Conservation (phyloP, 1,140 invertebrate species). For the Temnothorax curvispinosus region DNA sequence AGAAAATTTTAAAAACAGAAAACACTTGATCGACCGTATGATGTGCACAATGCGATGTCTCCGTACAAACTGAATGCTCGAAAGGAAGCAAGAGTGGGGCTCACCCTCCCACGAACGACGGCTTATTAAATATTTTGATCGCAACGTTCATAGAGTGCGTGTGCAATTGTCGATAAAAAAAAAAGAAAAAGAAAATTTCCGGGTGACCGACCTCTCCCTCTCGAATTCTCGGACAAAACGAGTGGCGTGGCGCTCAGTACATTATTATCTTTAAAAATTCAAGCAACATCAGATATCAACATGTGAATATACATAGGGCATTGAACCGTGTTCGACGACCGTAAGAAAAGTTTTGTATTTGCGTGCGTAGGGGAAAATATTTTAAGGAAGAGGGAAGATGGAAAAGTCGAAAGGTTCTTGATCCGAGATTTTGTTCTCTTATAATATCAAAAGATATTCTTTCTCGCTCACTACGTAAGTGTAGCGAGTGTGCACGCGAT, state of each 20-base stretch:
- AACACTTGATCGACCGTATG: neutral
- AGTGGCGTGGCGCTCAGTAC: neutral
- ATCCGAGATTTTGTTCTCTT: neutral
- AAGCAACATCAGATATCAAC: neutral
- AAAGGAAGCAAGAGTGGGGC: neutral
- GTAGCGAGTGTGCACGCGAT: neutral
- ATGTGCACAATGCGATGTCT: neutral
- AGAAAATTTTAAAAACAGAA: neutral
- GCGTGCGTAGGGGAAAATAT: neutral
- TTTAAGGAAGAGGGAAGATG: neutral
- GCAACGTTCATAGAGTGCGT: neutral
- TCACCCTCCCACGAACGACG: neutral
- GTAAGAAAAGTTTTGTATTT: conserved; percentile 34
- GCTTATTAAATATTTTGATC: conserved; percentile 55
- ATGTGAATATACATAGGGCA: neutral
- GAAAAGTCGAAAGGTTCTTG: neutral
- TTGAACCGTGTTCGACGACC: conserved; percentile 8
- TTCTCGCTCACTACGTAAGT: neutral
- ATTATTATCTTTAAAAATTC: conserved; percentile 37
- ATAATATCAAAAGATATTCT: neutral
- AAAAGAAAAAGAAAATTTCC: conserved; percentile 4
- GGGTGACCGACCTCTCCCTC: neutral
- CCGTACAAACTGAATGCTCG: neutral
- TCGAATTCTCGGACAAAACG: neutral
- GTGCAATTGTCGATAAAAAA: neutral